Evolutionary conservation across 2,113 vertebrate genomes (phyloP), one percentile per base, ranked within the genome.

Genomic region (Mobula birostris): DNA sequence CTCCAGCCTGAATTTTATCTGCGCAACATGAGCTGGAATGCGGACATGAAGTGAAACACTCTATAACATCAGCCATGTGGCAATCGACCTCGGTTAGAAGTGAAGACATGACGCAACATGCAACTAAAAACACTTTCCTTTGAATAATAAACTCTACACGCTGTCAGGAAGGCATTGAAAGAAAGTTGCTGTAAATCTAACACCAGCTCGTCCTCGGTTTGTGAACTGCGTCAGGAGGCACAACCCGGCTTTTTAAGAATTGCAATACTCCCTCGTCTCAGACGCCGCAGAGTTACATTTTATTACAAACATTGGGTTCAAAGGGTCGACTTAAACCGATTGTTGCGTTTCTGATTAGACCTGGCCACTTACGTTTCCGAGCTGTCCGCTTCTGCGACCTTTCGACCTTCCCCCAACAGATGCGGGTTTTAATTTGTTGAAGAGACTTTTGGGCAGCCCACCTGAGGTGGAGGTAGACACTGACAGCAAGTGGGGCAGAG

Each of bases 21-120:
- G 97, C 97, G 97, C 97, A 97, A 97, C 97, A 97, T 97, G 96
- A 96, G 96, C 95, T 97, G 97, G 97, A 98, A 98, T 97, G 97
- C 97, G 97, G 97, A 98, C 97, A 96, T 97, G 95, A 96, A 95
- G 95, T 94, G 79, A 94, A 94, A 95, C 94, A 94, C 95, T 63
- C 94, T 79, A 94, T 83, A 94, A 32, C 76, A 78, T 74, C 94
- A 95, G 94, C 95, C 95, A 95, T 95, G 96, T 95, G 96, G 95
- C 96, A 96, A 94, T 94, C 36, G 85, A 96, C 95, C 96, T 95
- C 95, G 94, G 29, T 8, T 1, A 2, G 7, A 1, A 32, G 40
- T 29, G 17, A 58, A 27, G 12, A 61, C 24, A 14, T 56, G 24
- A 1, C 0, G 27, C 1, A 58, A 85, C 27, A 58, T 24, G 68